Conservation (phyloP, 30 jellyfish, hydroid and myxozoan genomes). For the Aurelia sp. region DNA sequence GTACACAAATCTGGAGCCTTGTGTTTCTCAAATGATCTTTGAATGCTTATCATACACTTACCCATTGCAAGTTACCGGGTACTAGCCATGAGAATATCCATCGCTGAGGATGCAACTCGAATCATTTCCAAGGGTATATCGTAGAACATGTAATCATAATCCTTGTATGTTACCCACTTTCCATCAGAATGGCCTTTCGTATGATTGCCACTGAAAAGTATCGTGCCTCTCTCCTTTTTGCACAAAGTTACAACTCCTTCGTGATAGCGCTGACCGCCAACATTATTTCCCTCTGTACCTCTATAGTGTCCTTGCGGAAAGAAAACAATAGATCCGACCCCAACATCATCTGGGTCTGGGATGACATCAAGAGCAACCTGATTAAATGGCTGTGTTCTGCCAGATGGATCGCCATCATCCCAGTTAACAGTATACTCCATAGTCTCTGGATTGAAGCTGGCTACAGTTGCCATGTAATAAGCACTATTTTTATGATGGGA, state of each 20-base stretch:
- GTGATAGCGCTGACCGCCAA: conserved; percentile 82
- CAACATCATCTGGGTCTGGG: conserved; percentile 85
- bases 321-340: conserved; percentile 80
- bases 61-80: too few species aligned
- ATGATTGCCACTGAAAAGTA: conserved; percentile 64
- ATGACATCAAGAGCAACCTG: conserved; percentile 80
- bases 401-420: conserved; percentile 92
- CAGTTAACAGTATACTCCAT: conserved; percentile 83
- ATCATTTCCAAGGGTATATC: conserved; percentile 51
- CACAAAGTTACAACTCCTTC: conserved; percentile 78
- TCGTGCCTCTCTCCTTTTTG: not conserved
- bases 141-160: conserved; percentile 46
- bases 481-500: conserved; percentile 73
- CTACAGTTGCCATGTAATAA: conserved; percentile 88
- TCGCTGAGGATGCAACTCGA: conserved; percentile 87
- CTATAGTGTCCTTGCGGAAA: conserved; percentile 85
- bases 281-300: conserved; percentile 77
- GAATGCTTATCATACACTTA: too few species aligned
- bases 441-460: conserved; percentile 50
- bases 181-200: conserved; percentile 78
- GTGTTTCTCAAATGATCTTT: too few species aligned
- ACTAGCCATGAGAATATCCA: conserved; percentile 63
- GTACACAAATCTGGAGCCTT: too few species aligned
- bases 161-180: conserved; percentile 68
- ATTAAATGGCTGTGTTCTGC: conserved; percentile 72